phyloP scores from a whole-genome alignment of 2,797 vertebrate species.

The Mareca strepera region DNA sequence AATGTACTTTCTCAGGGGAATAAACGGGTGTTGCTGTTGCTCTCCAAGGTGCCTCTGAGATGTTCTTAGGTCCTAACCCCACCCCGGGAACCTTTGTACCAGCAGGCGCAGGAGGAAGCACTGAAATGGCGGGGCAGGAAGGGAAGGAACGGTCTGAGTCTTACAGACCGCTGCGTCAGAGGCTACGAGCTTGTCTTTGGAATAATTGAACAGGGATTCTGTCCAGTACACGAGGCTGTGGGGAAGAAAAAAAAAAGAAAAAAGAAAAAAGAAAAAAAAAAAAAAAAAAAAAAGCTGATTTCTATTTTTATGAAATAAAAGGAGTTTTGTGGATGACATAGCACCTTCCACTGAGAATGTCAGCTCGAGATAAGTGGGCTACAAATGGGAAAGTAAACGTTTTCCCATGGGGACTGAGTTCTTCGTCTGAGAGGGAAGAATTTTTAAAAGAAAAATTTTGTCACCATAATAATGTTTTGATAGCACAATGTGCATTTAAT shows the following conservation, averaged over 20 bases:
- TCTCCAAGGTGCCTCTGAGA: not conserved
- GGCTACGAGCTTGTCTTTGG: not conserved
- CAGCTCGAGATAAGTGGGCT: not conserved
- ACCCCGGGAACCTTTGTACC: not conserved
- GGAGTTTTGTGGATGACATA: conserved; percentile 40
- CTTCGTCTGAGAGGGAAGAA: not conserved
- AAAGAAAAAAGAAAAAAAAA: not conserved
- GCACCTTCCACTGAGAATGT: conserved; percentile 30
- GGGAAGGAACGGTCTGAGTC: not conserved
- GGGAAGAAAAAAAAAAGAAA: not conserved
- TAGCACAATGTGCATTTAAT: not conserved
- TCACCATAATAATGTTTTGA: not conserved
- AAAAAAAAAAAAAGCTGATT: not conserved
- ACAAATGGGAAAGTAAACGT: conserved; percentile 1
- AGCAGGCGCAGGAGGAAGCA: not conserved
- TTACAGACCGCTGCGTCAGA: not conserved
- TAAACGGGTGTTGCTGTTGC: not conserved
- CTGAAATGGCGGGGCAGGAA: not conserved
- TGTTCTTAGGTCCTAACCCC: not conserved
- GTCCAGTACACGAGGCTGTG: not conserved
- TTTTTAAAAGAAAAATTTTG: not conserved
- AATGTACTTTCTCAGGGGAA: not conserved
- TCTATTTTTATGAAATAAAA: conserved; percentile 52
- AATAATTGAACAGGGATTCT: not conserved
- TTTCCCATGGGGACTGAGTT: not conserved